Evolutionary conservation across 2,888 invertebrate genomes (phyloP), one percentile per base, ranked within the genome.

Genomic region (Diaphora mendica): DNA sequence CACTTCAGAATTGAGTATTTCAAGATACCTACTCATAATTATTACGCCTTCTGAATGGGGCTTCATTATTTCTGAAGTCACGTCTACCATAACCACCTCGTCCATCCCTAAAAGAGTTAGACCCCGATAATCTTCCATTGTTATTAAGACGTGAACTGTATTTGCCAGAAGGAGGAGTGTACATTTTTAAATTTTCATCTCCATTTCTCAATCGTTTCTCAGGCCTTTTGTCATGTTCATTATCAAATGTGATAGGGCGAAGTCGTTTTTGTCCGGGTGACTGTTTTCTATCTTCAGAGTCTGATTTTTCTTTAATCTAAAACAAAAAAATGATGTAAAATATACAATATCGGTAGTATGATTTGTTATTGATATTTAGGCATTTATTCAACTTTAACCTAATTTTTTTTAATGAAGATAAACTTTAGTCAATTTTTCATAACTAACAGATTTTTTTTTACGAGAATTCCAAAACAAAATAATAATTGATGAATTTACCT

Each of bases 191-290:
- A 33, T 33, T 33, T 33, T 3, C 33, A 33, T 33, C 33, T 33
- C 33, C 33, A 3, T 33, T 33, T 33, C 33, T 33, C 3, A 33
- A 33, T 33, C 33, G 33, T 33, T 33, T 33, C 33, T 33, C 33
- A 33, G 33, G 33, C 33, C 33, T 33, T 33, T 33, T 33, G 33
- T 33, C 33, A 33, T 96, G 96, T 81, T 96, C 97, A 87, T 96
- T 96, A 79, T 97, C 97, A 91, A 98, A 98, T 69, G 98, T 98
- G 75, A 98, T 98, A 13, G 98, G 98, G 66, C 97, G 97, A 87
- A 98, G 98, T 66, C 98, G 96, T 92, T 98, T 98, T 72, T 95
- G 94, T n/a, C 88, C 79, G 13, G 91, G 88, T 23, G 86, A 84
- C 77, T 89, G 90, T 48, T 91, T 91, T 81, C 87, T 89, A 7